Base-by-base conservation (phyloP, 2,797 vertebrate species). In the Rhinogobio ventralis region DNA sequence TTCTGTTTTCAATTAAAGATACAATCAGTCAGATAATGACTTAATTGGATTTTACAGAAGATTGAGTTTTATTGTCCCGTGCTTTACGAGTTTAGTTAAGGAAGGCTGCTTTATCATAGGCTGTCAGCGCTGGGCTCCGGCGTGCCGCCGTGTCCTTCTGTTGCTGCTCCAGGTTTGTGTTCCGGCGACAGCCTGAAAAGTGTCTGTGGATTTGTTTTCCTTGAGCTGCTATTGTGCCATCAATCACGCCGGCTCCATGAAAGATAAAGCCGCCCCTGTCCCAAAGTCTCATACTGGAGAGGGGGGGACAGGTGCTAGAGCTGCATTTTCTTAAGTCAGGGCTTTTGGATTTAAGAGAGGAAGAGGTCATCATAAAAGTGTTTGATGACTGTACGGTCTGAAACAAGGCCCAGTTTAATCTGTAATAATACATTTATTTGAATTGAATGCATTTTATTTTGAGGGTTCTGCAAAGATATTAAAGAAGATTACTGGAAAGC, bases 1-100 rank as follows among this genome's bases (percentile, higher is more conserved):
- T 99, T 99, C 98, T 99, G 98, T 99, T 99, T 99, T 99, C 97
- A 99, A 99, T 99, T 99, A 99, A 99, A 99, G 98, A 99, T 99
- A 99, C 98, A 99, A 99, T 99, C 98, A 99, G 97, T 99, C 98
- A 99, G 98, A 99, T 99, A 99, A 99, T 99, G 98, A 99, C 98
- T 99, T 99, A 99, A 99, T 99, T 99, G 97, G 98, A 99, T 99
- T 99, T 99, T 98, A 99, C 98, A 97, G 98, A 97, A 99, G 98
- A 99, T 99, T 99, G 98, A 99, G 96, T 98, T 99, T 99, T 99
- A 99, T 98, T 96, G 96, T 96, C 94, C 90, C 85, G 95, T 98
- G 96, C 97, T 99, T 99, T 99, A 99, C 95, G 97, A 97, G 96
- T 98, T 99, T 99, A 98, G 97, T 99, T 99, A 99, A 98, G 97